phyloP scores from a whole-genome alignment of 2,113 vertebrate species.

The Platysternon megacephalum region DNA sequence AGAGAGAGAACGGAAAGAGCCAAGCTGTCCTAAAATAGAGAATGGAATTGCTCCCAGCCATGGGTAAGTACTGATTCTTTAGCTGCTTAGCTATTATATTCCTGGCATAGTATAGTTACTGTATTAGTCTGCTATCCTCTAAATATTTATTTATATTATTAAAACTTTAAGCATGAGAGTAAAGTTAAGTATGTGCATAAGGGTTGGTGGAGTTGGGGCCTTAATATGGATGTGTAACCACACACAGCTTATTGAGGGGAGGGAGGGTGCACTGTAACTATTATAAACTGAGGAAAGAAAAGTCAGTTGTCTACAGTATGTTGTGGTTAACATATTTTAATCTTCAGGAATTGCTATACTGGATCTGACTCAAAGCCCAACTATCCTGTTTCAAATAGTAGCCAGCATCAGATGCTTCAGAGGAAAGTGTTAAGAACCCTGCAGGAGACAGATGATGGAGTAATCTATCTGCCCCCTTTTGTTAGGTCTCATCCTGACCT shows the following conservation, averaged over 20 bases:
- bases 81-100: neutral
- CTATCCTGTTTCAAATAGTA: neutral
- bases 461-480: neutral
- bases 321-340: neutral
- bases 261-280: neutral
- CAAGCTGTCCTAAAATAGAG: constrained; percentile 85
- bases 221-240: neutral
- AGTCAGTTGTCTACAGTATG: neutral
- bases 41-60: constrained; percentile 88
- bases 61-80: constrained; percentile 80
- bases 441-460: neutral
- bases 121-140: neutral
- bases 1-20: constrained; percentile 79
- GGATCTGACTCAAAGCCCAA: neutral
- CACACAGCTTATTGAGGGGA: neutral
- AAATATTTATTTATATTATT: neutral
- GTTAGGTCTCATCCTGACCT: neutral
- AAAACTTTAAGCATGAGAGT: neutral
- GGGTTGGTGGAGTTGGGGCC: neutral
- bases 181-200: neutral
- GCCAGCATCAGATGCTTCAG: neutral
- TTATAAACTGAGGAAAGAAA: neutral
- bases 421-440: neutral
- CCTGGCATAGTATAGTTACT: neutral
- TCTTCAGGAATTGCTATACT: neutral